Evolutionary conservation across 2,113 vertebrate species (phyloP), one percentile per base, ranked within the genome.

Genomic region (Ctenomys sociabilis): DNA sequence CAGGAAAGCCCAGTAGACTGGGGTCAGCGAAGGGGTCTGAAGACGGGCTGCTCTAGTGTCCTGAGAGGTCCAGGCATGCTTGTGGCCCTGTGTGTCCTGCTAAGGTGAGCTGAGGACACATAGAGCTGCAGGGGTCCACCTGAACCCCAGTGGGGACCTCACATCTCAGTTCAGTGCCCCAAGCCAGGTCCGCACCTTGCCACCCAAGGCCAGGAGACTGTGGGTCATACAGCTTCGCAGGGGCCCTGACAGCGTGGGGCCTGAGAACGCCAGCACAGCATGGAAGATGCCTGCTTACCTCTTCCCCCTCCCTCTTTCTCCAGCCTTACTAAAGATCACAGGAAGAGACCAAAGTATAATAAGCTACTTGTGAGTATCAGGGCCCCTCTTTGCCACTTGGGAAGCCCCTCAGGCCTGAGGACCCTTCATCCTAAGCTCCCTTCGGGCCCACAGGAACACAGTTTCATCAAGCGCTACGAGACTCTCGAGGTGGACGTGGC

Each of bases 291-390:
- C 81, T 11, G 54, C 49, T 12, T 7, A 26, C 9, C 54, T 40
- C 75, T 7, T 13, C 0, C 52, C 19, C 1, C 59, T 28, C 3
- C 26, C 17, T 52, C 26, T 95, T 21, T 64, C 81, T 85, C 0
- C 98, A 99, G 99, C 98, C 99, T 99, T 98, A 99, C 99, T 98
- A 99, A 99, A 98, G 99, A 99, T 99, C 99, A 99, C 99, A 99
- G 99, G 98, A 99, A 99, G 99, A 99, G 99, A 99, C 99, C 99
- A 99, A 99, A 99, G 99, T 99, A 99, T 98, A 99, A 99, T 98
- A 99, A 99, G 98, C 98, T 99, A 98, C 99, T 99, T 98, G 99
- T 99, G 98, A 99, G 99, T 98, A 88, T 45, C 22, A 4, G 12
- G 13, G 40, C 70, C 81, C 45, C 8, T 2, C 64, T 8, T 22